Evolutionary conservation across 2,888 invertebrate genomes (phyloP), one percentile per base, ranked within the genome.

Genomic region (Brenthis daphne): DNA sequence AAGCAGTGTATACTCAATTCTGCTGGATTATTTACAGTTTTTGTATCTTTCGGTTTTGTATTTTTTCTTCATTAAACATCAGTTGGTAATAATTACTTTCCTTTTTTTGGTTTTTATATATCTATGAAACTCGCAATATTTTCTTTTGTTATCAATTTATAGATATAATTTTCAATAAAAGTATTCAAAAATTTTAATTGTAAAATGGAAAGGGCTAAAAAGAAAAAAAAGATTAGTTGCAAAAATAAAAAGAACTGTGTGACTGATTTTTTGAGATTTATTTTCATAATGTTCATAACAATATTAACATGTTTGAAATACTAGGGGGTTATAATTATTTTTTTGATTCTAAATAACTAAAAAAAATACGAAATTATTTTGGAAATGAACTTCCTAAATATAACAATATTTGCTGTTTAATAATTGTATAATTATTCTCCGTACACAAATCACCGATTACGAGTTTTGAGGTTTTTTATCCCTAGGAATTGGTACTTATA

Each of bases 361-460:
- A 37, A 37, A 37, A 37, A 37, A 6, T 4, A 29, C 29, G 29
- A 29, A 29, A 29, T 29, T 29, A 29, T 29, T 29, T 29, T 29
- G 29, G 29, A 29, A 4, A 29, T 12, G 12, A 16, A 60, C n/a
- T 51, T 50, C 29, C 33, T 51, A 33, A 33, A 56, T 33, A 48
- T 61, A 33, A 47, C 47, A 58, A 16, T 61, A 51, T 37, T 61
- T 53, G 14, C 37, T 37, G 20, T 8, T 33, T 12, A 50, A 8
- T n/a, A 12, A 6, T 33, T 16, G 12, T 53, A 1, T 11, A 37
- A 33, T 24, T 54, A 37, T 33, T 37, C 60, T 55, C 54, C 70
- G 72, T 72, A 72, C 72, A 72, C 57, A 72, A 72, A 72, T 70
- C 70, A 72, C 67, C 58, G 72, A 72, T 72, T 67, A 57, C 67